These are phyloP conservation scores for Formica selysi DNA, from an alignment of 1,140 invertebrate species.

Conservation along the genomic window DNA sequence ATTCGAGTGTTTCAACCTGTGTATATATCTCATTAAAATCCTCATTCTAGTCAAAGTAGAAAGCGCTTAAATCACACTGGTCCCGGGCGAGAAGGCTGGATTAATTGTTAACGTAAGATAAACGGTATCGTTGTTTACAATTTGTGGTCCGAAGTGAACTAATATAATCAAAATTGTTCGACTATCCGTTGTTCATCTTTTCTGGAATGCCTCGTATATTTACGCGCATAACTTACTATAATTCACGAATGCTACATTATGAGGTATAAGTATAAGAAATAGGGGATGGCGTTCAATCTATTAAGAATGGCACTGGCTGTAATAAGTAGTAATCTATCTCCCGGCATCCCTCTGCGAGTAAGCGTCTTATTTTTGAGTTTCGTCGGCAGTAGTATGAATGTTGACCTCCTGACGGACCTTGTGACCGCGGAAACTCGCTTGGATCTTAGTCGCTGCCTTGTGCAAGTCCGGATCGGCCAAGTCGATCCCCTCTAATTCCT, in stretches of 20 bases:
- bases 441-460: conserved; percentile 97
- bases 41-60: conserved; percentile 56
- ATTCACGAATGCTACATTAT: conserved; percentile 40
- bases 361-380: conserved; percentile 81
- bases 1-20: conserved; percentile 11
- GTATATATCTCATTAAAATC: conserved; percentile 10
- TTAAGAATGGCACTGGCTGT: conserved; percentile 62
- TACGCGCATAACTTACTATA: conserved; percentile 34
- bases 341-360: conserved; percentile 36
- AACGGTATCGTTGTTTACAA: conserved; percentile 57
- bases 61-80: conserved; percentile 56
- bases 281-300: conserved; percentile 52
- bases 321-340: conserved; percentile 59
- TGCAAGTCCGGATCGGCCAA: conserved; percentile 94
- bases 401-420: conserved; percentile 92
- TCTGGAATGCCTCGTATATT: conserved; percentile 42
- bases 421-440: conserved; percentile 96
- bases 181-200: background rate
- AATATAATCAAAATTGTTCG: conserved; percentile 30
- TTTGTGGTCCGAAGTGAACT: conserved; percentile 14
- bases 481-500: conserved; percentile 92
- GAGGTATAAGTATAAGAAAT: conserved; percentile 59
- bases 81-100: conserved; percentile 58
- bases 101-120: conserved; percentile 57
- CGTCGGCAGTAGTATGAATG: conserved; percentile 60